Evolutionary conservation across 2,797 vertebrate species (phyloP), one percentile per base, ranked within the genome.

Genomic region (Mallotus villosus): DNA sequence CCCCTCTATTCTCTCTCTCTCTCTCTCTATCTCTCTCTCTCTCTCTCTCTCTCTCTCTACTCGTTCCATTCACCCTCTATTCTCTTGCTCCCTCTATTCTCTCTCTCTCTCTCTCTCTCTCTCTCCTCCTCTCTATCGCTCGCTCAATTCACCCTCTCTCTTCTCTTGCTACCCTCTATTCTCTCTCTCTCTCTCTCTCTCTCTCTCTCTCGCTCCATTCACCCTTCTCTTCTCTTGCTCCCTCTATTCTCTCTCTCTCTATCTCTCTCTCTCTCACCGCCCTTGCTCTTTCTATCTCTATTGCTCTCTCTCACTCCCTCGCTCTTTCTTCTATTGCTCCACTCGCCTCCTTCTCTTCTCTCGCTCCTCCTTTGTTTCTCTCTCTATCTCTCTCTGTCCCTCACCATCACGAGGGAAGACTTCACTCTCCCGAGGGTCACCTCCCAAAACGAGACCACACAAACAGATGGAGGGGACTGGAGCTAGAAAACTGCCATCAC

Each of bases 261-360:
- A 68, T 66, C 51, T 29, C 63, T 25, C 76, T n/a, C 27, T 63
- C 41, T 6, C 63, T 70, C 41, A n/a, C n/a, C n/a, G n/a, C n/a
- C n/a, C n/a, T n/a, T n/a, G n/a, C n/a, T n/a, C n/a, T n/a, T n/a
- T 5, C 76, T 5, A 68, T 59, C 51, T 21, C 70, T 66, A 32
- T 32, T 60, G n/a, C 76, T 21, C 27, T 61, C 41, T 6, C 63
- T 70, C 41, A 68, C 60, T 19, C 46, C 29, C 8, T 66, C 61
- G 16, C 68, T 63, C 59, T 51, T 62, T 75, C 71, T 76, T 51
- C 41, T 53, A 11, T 51, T 22, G 24, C 65, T 51, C 53, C 46
- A 27, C 24, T 53, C 49, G 25, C 37, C 1, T 14, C 51, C 41
- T 11, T 67, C 21, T 17, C 8, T 11, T 37, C 8, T 37, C 7